Percentiles rank a stretch among this genome's conserved stretches.
phyloP scores from a whole-genome alignment of 2,797 vertebrate genomes.

The Lophotriccus pileatus region DNA sequence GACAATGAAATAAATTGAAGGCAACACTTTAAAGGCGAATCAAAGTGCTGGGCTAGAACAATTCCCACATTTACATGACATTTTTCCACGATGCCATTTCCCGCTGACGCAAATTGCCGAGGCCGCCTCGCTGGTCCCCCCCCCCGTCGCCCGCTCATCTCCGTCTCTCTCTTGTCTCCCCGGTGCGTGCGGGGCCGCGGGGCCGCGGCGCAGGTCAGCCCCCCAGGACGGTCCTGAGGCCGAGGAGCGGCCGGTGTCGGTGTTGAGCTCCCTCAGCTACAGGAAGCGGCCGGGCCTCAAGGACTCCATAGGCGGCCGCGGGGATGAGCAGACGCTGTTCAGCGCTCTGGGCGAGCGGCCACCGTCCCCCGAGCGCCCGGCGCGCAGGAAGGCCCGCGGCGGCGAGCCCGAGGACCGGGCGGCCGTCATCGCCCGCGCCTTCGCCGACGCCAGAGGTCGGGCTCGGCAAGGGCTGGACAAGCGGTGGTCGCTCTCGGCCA shows the following conservation, averaged over 20 bases:
- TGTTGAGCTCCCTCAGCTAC: constrained; percentile 93
- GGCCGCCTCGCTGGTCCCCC: constrained; percentile 28
- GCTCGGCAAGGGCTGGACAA: constrained; percentile 83
- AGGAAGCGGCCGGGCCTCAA: constrained; percentile 86
- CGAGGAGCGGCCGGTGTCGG: constrained; percentile 84
- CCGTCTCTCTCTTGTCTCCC: neutral
- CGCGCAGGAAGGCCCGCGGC: constrained; percentile 70
- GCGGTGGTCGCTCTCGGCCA: constrained; percentile 80
- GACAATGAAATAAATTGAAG: constrained; percentile 75
- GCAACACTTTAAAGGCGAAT: constrained; percentile 63
- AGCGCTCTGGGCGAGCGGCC: constrained; percentile 81
- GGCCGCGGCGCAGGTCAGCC: constrained; percentile 67
- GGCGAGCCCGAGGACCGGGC: constrained; percentile 70
- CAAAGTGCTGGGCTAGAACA: constrained; percentile 70
- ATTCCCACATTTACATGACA: constrained; percentile 70
- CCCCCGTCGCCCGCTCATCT: neutral
- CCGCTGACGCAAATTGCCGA: constrained; percentile 64
- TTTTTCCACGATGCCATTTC: constrained; percentile 62
- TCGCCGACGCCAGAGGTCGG: constrained; percentile 78
- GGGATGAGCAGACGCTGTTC: constrained; percentile 85
- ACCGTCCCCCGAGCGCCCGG: constrained; percentile 79
- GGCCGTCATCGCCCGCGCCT: constrained; percentile 80
- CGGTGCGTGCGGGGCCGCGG: neutral
- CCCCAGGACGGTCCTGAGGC: constrained; percentile 80
- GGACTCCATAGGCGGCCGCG: constrained; percentile 86